Percentiles rank a stretch among this genome's conserved stretches.
phyloP scores from a whole-genome alignment of 2,113 vertebrate species.

The Rhabdomys dilectus region DNA sequence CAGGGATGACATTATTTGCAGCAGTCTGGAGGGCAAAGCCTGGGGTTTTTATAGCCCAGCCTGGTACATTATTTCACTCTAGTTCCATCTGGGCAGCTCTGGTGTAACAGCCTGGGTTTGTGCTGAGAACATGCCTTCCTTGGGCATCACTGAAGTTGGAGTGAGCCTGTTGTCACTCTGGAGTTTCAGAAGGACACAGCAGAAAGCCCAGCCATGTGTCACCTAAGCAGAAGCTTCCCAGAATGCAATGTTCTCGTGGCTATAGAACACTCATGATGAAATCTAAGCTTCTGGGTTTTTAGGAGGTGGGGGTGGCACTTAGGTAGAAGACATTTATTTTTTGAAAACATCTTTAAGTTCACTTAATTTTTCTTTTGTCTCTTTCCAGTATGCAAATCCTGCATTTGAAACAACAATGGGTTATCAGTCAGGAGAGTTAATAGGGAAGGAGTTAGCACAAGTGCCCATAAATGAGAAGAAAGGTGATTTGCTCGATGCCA shows the following conservation, averaged over 20 bases:
- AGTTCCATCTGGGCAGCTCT: background rate
- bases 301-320: background rate
- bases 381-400: constrained; percentile 96
- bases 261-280: background rate
- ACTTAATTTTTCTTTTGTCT: constrained; percentile 68
- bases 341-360: constrained; percentile 45
- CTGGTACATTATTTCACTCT: background rate
- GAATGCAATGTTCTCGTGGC: background rate
- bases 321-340: background rate
- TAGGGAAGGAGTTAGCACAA: constrained; percentile 97
- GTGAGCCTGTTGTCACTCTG: background rate
- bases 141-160: background rate
- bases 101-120: background rate
- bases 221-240: background rate
- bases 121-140: background rate
- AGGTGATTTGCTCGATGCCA: constrained; percentile 96
- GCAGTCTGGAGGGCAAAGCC: no score
- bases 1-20: no score
- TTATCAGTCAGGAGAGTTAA: constrained; percentile 95
- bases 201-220: background rate
- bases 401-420: constrained; percentile 97
- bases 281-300: background rate
- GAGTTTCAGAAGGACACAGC: background rate
- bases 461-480: constrained; percentile 98
- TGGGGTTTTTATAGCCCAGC: no score